phyloP scores from a whole-genome alignment of 2,888 invertebrate genomes.

The Pachydiplax longipennis region DNA sequence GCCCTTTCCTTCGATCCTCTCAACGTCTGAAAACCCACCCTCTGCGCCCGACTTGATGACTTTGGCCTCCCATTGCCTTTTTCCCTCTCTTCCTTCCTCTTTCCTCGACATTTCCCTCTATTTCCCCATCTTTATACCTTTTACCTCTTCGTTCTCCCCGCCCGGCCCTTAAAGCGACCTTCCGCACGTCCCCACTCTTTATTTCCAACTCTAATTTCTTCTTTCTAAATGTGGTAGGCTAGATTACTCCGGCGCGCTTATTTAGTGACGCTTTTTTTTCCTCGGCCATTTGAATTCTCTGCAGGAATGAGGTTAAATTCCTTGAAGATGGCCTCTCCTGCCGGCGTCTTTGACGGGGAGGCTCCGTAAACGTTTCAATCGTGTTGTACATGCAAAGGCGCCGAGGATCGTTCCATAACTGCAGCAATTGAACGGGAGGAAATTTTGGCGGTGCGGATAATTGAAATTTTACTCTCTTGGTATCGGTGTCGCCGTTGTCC shows the following conservation, averaged over 20 bases:
- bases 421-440: not conserved
- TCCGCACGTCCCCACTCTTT: not conserved
- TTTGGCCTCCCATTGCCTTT: not conserved
- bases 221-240: not conserved
- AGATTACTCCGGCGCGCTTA: not conserved
- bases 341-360: not conserved
- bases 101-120: not conserved
- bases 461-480: no score
- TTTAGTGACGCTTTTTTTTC: not conserved
- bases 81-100: not conserved
- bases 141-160: not conserved
- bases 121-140: not conserved
- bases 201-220: not conserved
- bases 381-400: not conserved
- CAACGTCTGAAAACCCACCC: not conserved
- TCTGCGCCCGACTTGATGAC: slow-evolving; percentile 31
- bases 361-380: not conserved
- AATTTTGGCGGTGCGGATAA: no score
- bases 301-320: not conserved
- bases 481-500: no score
- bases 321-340: not conserved
- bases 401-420: not conserved
- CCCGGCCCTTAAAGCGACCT: not conserved
- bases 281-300: not conserved
- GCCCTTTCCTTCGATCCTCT: not conserved